phyloP scores from a whole-genome alignment of 2,888 invertebrate genomes.

The Eremobia ochroleuca region DNA sequence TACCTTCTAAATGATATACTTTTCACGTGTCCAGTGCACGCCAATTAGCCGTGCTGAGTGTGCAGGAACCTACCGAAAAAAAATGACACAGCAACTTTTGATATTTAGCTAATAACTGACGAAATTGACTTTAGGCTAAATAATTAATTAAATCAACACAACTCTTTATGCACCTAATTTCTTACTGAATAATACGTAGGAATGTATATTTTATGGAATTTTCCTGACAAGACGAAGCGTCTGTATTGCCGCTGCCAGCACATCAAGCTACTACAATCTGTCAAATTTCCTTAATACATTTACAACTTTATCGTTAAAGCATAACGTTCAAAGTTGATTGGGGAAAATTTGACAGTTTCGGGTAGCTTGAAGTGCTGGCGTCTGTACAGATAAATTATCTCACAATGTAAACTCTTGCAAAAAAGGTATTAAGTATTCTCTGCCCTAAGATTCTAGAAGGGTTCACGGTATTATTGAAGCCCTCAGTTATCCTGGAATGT shows the following conservation, averaged over 20 bases:
- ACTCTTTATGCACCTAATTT: background rate
- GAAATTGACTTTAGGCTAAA: background rate
- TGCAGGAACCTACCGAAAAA: background rate
- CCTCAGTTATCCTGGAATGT: too few relatives aligned
- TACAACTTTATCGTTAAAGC: too few relatives aligned
- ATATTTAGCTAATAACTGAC: background rate
- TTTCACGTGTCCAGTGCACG: constrained; percentile 28
- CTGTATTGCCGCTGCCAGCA: background rate
- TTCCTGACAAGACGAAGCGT: background rate
- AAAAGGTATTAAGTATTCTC: background rate
- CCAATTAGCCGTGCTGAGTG: background rate
- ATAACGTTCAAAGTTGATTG: too few relatives aligned
- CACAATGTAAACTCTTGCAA: background rate
- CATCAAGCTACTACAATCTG: too few relatives aligned
- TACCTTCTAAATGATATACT: background rate
- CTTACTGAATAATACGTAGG: background rate
- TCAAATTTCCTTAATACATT: too few relatives aligned
- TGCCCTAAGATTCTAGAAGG: background rate
- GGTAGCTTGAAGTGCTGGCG: too few relatives aligned
- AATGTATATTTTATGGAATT: background rate
- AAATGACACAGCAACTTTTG: constrained; percentile 17
- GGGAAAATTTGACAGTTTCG: too few relatives aligned
- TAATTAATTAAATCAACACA: background rate
- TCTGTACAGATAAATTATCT: background rate
- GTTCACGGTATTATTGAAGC: background rate